Percentiles rank a stretch among this genome's conserved stretches.
Conservation (phyloP, 2,888 invertebrate genomes). For the Cartodere bifasciata region DNA sequence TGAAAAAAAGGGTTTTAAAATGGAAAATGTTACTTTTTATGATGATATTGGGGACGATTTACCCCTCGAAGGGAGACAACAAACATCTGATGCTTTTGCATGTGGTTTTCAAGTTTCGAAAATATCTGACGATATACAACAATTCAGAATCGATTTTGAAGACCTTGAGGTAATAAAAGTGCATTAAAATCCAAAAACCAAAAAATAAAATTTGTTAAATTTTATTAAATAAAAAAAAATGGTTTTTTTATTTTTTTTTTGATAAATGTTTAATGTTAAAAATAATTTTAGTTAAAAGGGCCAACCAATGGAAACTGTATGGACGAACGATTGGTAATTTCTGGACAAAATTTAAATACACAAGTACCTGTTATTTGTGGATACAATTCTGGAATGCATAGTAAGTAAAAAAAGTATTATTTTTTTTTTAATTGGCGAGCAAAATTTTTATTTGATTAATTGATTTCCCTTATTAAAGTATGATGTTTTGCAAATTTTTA, state of each 20-base stretch:
- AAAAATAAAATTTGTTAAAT: constrained; percentile 3
- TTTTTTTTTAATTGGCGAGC: too few species aligned
- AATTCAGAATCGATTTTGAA: constrained; percentile 56
- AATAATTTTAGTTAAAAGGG: constrained; percentile 44
- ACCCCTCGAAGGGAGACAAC: constrained; percentile 13
- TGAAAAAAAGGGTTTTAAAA: too few species aligned
- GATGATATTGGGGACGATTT: constrained; percentile 13
- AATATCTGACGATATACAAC: constrained; percentile 45
- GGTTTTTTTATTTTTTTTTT: constrained; percentile 2
- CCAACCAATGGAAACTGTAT: constrained; percentile 57
- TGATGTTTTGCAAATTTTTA: too few species aligned
- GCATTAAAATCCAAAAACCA: too few species aligned
- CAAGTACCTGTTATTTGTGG: constrained; percentile 62
- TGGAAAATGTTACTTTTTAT: constrained; percentile 20
- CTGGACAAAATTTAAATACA: constrained; percentile 57
- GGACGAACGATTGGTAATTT: constrained; percentile 55
- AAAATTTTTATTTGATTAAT: too few species aligned
- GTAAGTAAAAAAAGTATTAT: too few species aligned
- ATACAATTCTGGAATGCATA: constrained; percentile 61
- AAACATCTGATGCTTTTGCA: constrained; percentile 40
- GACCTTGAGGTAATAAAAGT: constrained; percentile 54
- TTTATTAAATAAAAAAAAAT: too few species aligned
- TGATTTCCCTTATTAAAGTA: too few species aligned
- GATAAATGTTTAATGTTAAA: constrained; percentile 3
- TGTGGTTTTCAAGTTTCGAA: constrained; percentile 54